phyloP scores from a whole-genome alignment of 37 sponge, comb jelly and placozoan species.

The Chondrilla cf. caribensis region DNA sequence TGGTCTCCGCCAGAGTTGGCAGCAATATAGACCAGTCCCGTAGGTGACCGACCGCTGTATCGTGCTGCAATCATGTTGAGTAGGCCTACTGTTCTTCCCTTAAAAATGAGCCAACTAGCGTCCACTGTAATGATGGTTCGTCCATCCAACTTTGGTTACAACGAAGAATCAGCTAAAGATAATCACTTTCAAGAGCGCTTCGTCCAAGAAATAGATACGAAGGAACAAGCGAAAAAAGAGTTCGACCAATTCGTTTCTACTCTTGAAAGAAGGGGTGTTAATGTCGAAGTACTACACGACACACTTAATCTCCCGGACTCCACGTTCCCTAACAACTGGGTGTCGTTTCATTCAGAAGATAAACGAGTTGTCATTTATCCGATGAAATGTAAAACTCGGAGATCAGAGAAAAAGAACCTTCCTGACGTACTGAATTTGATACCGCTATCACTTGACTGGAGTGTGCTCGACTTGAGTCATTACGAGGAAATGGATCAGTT shows the following conservation, averaged over 20 bases:
- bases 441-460: neutral
- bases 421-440: conserved; percentile 36
- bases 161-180: conserved; percentile 50
- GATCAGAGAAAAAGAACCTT: conserved; percentile 34
- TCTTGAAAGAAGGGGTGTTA: conserved; percentile 25
- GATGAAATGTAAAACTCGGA: conserved; percentile 48
- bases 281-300: conserved; percentile 42
- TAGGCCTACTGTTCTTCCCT: too few species aligned
- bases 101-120: conserved; percentile 32
- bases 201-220: neutral
- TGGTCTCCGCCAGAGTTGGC: too few species aligned
- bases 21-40: too few species aligned
- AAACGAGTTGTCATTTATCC: conserved; percentile 53
- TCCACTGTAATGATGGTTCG: conserved; percentile 55
- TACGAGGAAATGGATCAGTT: conserved; percentile 51
- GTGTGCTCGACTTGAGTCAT: conserved; percentile 45
- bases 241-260: conserved; percentile 41
- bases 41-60: too few species aligned
- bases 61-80: too few species aligned
- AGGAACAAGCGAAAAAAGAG: conserved; percentile 35
- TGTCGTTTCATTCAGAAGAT: conserved; percentile 48
- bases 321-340: conserved; percentile 83
- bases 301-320: conserved; percentile 48
- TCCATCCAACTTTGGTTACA: conserved; percentile 47
- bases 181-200: conserved; percentile 48